These are phyloP conservation scores for Caenorhabditis sp. DNA, from an alignment of 2,888 invertebrate genomes.

Conservation along the genomic window DNA sequence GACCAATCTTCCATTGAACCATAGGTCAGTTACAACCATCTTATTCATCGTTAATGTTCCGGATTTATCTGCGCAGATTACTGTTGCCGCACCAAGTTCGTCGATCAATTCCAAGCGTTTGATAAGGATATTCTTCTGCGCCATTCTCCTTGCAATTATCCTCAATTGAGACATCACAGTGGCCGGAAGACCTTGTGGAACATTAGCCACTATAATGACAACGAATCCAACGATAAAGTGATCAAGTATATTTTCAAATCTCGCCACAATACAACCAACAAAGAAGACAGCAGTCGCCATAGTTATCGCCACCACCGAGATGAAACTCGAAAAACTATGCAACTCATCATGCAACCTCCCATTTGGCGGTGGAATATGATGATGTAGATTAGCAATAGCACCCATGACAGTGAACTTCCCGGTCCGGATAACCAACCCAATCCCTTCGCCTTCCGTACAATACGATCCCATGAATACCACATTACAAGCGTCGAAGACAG, in stretches of 20 bases:
- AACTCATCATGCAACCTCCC: conserved; percentile 52
- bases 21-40: conserved; percentile 77
- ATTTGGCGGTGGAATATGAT: conserved; percentile 49
- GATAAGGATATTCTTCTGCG: conserved; percentile 99
- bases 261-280: conserved; percentile 65
- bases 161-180: conserved; percentile 69
- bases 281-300: conserved; percentile 68
- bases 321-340: conserved; percentile 56
- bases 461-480: conserved; percentile 69
- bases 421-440: conserved; percentile 67
- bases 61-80: conserved; percentile 96
- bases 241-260: conserved; percentile 66
- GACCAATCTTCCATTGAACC: conserved; percentile 55
- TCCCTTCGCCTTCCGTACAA: conserved; percentile 69
- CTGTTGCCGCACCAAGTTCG: conserved; percentile 87
- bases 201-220: conserved; percentile 69
- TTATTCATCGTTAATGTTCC: conserved; percentile 96
- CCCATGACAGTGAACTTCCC: conserved; percentile 67
- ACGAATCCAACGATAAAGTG: conserved; percentile 70
- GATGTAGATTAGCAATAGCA: conserved; percentile 48
- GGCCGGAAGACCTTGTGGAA: conserved; percentile 67
- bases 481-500: conserved; percentile 65
- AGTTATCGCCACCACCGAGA: conserved; percentile 61
- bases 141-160: conserved; percentile 86
- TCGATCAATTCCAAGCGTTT: conserved; percentile 69